Evolutionary conservation across 2,888 invertebrate genomes (phyloP), one percentile per base, ranked within the genome.

Genomic region (Halictus quadricinctus): DNA sequence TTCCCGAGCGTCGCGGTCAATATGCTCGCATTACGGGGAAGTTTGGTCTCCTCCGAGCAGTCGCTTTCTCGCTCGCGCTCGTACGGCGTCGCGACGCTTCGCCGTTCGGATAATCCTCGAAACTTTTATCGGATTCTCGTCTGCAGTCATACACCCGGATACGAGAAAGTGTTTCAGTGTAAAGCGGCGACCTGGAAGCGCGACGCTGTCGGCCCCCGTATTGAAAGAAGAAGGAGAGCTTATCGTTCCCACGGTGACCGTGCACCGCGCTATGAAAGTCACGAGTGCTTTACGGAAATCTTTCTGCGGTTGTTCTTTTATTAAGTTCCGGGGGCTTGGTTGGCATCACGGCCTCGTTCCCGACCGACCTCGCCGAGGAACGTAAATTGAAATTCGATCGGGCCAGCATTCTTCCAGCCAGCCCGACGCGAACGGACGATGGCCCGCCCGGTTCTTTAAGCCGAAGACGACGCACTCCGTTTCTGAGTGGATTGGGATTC

Each of bases 81-180:
- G 29, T 29, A 29, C 29, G 43, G 1, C 66, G 13, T 18, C 69
- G 69, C 69, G 41, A 36, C 69, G 75, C 72, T 73, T 70, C 50
- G 69, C 80, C 64, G 18, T 43, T 36, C 84, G 81, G 88, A 89
- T 90, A 91, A 91, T 92, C 89, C 89, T 72, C 76, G 87, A 88
- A 91, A 92, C 90, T 91, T 92, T 91, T 90, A 89, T 89, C 89
- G 88, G 86, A 85, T 89, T 83, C 84, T 89, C 86, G 78, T 86
- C 85, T 72, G 75, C 66, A 78, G 77, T 64, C 69, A 80, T 80
- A 74, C 75, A 69, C 77, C 58, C 75, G 46, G 82, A 70, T 72
- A 29, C 78, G 70, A 48, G 81, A 84, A 80, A 87, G 80, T 88
- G 81, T 83, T 85, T 88, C 79, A 66, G 73, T 85, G 86, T 84